A percentile compares a stretch with the other conserved stretches of the same genome.
These are phyloP conservation scores for Atherinomorus stipes DNA, from an alignment of 2,113 vertebrate genomes.

Conservation along the genomic window DNA sequence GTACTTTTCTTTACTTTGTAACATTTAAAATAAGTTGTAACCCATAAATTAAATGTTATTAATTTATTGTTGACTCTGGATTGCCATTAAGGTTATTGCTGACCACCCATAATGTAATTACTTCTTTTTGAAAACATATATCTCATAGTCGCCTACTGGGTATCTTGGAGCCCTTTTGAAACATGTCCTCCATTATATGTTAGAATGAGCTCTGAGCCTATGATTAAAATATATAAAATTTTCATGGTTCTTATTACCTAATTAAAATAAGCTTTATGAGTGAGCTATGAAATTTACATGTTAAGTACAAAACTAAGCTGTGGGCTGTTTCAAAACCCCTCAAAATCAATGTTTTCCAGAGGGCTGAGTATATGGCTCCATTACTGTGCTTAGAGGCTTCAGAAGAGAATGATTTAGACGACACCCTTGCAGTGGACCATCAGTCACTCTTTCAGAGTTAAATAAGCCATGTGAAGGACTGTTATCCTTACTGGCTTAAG, in stretches of 20 bases:
- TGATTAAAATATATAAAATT: conserved; percentile 56
- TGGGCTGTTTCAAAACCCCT: conserved; percentile 31
- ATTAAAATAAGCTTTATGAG: conserved; percentile 58
- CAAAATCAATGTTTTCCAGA: conserved; percentile 63
- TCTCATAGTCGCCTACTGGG: conserved; percentile 26
- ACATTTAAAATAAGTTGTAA: conserved; percentile 56
- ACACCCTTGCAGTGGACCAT: conserved; percentile 62
- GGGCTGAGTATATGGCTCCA: conserved; percentile 66
- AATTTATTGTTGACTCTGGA: conserved; percentile 61
- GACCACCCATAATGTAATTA: conserved; percentile 68
- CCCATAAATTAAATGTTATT: conserved; percentile 52
- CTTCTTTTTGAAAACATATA: conserved; percentile 53
- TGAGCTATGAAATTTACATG: conserved; percentile 7
- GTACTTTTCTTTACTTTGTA: conserved; percentile 39
- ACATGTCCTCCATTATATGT: conserved; percentile 38
- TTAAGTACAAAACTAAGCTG: conserved; percentile 29
- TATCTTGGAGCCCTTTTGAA: conserved; percentile 41
- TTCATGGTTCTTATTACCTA: conserved; percentile 58
- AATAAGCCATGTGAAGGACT: conserved; percentile 82
- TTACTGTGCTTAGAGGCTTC: conserved; percentile 57
- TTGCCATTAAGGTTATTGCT: conserved; percentile 70
- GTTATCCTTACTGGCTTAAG: conserved; percentile 86
- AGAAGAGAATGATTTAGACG: conserved; percentile 64
- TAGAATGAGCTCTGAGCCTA: conserved; percentile 57
- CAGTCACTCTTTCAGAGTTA: conserved; percentile 78